Base-by-base conservation (phyloP, 2,797 vertebrate species). In the Sebastes trivittatus region DNA sequence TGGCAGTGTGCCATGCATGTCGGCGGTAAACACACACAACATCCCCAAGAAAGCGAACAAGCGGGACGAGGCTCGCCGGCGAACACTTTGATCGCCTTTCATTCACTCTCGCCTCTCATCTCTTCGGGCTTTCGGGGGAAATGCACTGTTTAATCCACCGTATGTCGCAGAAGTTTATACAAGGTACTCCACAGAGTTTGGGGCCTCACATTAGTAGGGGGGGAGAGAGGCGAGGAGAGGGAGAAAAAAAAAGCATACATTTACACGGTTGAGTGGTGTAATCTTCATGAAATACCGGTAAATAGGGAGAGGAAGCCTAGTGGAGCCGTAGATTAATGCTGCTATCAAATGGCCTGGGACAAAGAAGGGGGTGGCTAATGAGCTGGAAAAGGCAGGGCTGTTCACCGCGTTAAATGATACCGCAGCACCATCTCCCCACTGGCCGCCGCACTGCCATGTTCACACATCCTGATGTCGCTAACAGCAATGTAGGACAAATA, bases 331-430 rank as follows among this genome's bases (percentile, higher is more conserved):
- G 94, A 96, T 95, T 94, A 95, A 95, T 95, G 93, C 90, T 90
- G 91, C 90, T 93, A 92, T 94, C 94, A 94, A 95, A 95, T 94
- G 93, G 95, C 93, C 93, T 93, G 94, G 91, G 94, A 95, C 93
- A 94, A 93, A 93, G 92, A 94, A 91, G 93, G 90, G 92, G 93
- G 90, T 91, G 92, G 91, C 90, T 95, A 95, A 95, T 95, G 94
- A 95, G 94, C 91, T 95, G 94, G 91, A 95, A 95, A 95, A 93
- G 89, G 90, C 92, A 94, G 92, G 84, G 91, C 93, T 94, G 94
- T 94, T 95, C 88, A 22, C 82, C 22, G 63, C 84, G 78, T 91
- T 94, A 93, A 94, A 93, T 90, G 93, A 94, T 94, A 86, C 88
- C 69, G 72, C 81, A 87, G 90, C 87, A 90, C 85, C 91, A 87